A percentile compares a stretch with the other conserved stretches of the same genome.
Conservation (phyloP, 2,797 vertebrate species). For the Mormyrus hasselquistii region DNA sequence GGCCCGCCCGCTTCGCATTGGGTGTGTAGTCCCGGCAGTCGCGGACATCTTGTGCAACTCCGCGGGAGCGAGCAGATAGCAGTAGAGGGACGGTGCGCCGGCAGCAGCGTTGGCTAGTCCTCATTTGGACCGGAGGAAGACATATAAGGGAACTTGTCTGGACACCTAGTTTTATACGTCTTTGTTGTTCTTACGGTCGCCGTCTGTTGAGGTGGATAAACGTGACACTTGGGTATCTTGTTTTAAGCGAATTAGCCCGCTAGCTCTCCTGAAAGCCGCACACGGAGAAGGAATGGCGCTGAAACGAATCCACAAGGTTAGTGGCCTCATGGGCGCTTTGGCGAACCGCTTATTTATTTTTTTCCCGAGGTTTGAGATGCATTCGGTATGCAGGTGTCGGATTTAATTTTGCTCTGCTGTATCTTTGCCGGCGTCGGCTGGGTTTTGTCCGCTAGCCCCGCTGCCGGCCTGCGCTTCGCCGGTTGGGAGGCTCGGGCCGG, state of each 20-base stretch:
- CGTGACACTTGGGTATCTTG: slow-evolving; percentile 22
- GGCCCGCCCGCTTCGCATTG: slow-evolving; percentile 9
- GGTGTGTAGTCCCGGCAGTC: slow-evolving; percentile 23
- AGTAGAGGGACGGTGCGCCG: slow-evolving; percentile 10
- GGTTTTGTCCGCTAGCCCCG: not conserved
- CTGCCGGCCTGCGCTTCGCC: not conserved
- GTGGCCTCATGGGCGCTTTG: slow-evolving; percentile 1
- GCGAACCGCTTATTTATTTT: not conserved
- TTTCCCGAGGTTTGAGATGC: not conserved
- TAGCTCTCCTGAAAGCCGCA: slow-evolving; percentile 24
- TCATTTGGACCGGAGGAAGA: slow-evolving; percentile 19
- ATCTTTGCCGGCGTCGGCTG: not conserved
- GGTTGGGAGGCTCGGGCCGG: not conserved
- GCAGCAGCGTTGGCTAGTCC: not conserved
- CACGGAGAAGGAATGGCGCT: slow-evolving; percentile 61
- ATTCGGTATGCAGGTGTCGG: not conserved
- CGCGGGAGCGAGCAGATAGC: slow-evolving; percentile 11
- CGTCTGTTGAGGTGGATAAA: not conserved
- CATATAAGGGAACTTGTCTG: not conserved
- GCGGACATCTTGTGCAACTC: slow-evolving; percentile 27
- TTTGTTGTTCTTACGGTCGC: not conserved
- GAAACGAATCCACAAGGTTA: slow-evolving; percentile 73
- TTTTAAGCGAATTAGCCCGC: slow-evolving; percentile 1
- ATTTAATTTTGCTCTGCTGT: not conserved
- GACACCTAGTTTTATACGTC: not conserved